These are phyloP conservation scores for Trogon surrucura DNA, from an alignment of 2,113 vertebrate species.

Conservation along the genomic window DNA sequence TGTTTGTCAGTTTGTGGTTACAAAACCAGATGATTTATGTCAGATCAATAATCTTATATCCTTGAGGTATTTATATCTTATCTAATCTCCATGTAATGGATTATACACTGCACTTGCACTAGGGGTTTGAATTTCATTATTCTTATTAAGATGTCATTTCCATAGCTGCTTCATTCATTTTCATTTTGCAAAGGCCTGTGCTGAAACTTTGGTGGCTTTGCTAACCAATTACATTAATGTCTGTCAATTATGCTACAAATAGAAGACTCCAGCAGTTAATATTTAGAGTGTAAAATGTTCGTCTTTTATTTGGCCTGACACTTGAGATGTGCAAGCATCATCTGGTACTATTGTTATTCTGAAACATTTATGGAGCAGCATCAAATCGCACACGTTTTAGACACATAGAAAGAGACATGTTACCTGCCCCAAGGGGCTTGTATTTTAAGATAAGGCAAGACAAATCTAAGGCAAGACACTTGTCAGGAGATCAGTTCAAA, in stretches of 20 bases:
- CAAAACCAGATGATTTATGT: slow-evolving; percentile 18
- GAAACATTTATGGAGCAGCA: slow-evolving; percentile 32
- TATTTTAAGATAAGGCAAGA: neutral
- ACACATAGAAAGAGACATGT: neutral
- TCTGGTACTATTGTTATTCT: slow-evolving; percentile 12
- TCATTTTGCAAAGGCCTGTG: slow-evolving; percentile 34
- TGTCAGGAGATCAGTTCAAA: neutral
- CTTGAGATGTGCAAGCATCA: neutral
- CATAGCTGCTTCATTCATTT: slow-evolving; percentile 45
- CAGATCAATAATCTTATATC: slow-evolving; percentile 50
- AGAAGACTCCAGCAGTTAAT: slow-evolving; percentile 34
- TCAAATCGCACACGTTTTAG: neutral
- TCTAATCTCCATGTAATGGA: slow-evolving; percentile 46
- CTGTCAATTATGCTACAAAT: slow-evolving; percentile 61
- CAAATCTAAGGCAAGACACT: slow-evolving; percentile 3
- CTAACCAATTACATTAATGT: slow-evolving; percentile 37
- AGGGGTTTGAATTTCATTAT: slow-evolving; percentile 60
- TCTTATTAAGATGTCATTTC: slow-evolving; percentile 65
- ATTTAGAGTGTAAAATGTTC: slow-evolving; percentile 39
- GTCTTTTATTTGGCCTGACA: slow-evolving; percentile 37
- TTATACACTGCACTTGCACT: slow-evolving; percentile 30
- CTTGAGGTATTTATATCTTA: slow-evolving; percentile 54
- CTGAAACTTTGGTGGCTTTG: slow-evolving; percentile 44
- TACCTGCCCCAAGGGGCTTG: neutral
- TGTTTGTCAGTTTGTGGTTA: slow-evolving; percentile 24